These are phyloP conservation scores for Stigmatopora argus DNA, from an alignment of 2,113 vertebrate genomes.

Conservation along the genomic window DNA sequence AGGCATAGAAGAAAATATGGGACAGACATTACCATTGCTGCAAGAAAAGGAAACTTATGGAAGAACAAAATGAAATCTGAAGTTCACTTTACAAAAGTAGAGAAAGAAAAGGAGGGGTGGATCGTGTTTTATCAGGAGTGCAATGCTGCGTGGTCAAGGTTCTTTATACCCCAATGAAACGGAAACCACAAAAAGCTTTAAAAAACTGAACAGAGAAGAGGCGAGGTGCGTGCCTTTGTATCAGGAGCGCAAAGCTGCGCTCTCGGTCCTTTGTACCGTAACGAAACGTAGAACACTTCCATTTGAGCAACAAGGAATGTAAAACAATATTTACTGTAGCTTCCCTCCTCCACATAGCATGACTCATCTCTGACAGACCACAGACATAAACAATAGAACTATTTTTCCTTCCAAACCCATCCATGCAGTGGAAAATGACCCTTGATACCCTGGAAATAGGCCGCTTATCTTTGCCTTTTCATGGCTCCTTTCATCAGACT, in stretches of 20 bases:
- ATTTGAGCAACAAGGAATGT: conserved; percentile 33
- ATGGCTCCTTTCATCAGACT: conserved; percentile 9
- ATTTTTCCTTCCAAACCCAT: not conserved
- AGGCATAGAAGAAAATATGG: not conserved
- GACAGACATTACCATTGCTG: not conserved
- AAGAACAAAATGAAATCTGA: conserved; percentile 12
- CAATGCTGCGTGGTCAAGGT: no score
- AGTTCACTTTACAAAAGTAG: not conserved
- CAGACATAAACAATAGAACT: conserved; percentile 27
- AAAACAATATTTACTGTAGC: conserved; percentile 36
- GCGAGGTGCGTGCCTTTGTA: conserved; percentile 19
- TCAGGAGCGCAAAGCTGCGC: conserved; percentile 13
- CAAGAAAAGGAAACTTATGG: conserved; percentile 7
- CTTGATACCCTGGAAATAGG: conserved; percentile 9
- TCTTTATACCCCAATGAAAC: no score
- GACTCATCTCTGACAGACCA: conserved; percentile 29
- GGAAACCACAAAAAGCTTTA: no score
- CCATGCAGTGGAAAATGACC: conserved; percentile 1
- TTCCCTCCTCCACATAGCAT: conserved; percentile 20
- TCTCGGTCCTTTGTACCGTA: conserved; percentile 27
- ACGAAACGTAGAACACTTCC: conserved; percentile 43
- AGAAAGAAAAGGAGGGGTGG: no score
- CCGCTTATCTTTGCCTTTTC: conserved; percentile 5
- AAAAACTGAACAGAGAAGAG: not conserved
- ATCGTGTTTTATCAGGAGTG: no score